Evolutionary conservation across 2,888 invertebrate species (phyloP).

Genomic region (Panzeria rudis): DNA sequence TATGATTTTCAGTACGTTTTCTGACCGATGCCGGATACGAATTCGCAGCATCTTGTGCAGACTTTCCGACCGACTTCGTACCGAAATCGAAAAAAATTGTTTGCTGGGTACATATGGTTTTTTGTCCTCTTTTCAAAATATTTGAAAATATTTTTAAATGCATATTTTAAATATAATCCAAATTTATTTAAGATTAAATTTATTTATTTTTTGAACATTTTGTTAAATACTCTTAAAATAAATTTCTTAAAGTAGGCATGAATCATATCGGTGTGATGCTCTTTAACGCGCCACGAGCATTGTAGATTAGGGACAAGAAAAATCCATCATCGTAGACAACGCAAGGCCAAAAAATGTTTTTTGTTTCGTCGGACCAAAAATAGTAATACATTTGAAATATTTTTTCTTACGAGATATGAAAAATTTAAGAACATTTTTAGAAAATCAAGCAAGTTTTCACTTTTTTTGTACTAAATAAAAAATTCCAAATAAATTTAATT

Average conservation of each 20-base stretch:
- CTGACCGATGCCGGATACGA: too few relatives aligned
- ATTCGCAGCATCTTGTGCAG: too few relatives aligned
- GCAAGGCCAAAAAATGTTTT: slow-evolving; percentile 32
- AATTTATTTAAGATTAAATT: slow-evolving; percentile 21
- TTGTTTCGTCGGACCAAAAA: slow-evolving; percentile 11
- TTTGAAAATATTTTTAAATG: slow-evolving; percentile 10
- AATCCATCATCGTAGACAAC: slow-evolving; percentile 40
- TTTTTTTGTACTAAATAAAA: too few relatives aligned
- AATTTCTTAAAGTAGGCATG: slow-evolving; percentile 29
- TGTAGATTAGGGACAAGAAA: slow-evolving; percentile 39
- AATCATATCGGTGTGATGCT: slow-evolving; percentile 40
- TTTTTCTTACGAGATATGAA: not conserved
- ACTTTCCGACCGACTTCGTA: too few relatives aligned
- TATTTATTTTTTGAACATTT: slow-evolving; percentile 9
- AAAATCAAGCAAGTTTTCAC: not conserved
- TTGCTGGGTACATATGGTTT: not conserved
- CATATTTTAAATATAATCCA: slow-evolving; percentile 12
- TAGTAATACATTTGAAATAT: not conserved
- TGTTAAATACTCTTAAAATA: slow-evolving; percentile 30
- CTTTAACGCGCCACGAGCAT: slow-evolving; percentile 24
- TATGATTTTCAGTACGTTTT: not conserved
- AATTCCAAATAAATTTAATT: too few relatives aligned
- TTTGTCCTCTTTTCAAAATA: slow-evolving; percentile 1
- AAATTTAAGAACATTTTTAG: not conserved
- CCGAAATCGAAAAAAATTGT: too few relatives aligned